These are phyloP conservation scores for Cerastis rubricosa DNA, from an alignment of 2,888 invertebrate genomes.

Conservation along the genomic window DNA sequence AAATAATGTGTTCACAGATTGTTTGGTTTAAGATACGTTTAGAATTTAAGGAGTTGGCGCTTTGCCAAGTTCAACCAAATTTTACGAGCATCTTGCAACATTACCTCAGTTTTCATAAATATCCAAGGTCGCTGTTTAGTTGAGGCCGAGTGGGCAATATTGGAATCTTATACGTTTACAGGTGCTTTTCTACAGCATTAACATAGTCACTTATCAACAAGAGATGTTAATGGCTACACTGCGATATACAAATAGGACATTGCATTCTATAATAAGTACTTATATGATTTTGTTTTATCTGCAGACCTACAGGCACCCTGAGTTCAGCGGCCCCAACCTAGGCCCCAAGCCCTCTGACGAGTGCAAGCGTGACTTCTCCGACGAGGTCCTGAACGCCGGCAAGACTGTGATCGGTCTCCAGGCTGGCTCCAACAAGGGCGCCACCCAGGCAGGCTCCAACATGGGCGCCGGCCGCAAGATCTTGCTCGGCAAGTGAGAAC, in stretches of 20 bases:
- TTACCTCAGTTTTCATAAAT: conserved; percentile 89
- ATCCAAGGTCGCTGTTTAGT: conserved; percentile 81
- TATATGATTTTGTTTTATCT: conserved; percentile 63
- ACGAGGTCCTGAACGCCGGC: conserved; percentile 97
- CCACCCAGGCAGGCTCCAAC: conserved; percentile 97
- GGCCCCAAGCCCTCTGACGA: conserved; percentile 99
- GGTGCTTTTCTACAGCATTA: conserved; percentile 26
- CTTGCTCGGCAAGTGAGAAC: conserved; percentile 95
- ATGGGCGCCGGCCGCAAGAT: conserved; percentile 97
- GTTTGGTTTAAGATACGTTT: conserved; percentile 82
- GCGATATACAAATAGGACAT: not conserved
- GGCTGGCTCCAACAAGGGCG: conserved; percentile 99
- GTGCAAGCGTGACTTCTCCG: conserved; percentile 98
- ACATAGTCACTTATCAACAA: not conserved
- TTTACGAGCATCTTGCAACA: conserved; percentile 87
- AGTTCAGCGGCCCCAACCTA: conserved; percentile 96
- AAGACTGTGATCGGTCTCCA: conserved; percentile 98
- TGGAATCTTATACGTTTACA: conserved; percentile 57
- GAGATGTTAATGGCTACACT: not conserved
- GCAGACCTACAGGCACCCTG: conserved; percentile 96
- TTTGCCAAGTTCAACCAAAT: conserved; percentile 83
- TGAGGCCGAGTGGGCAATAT: conserved; percentile 77
- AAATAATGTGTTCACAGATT: conserved; percentile 82
- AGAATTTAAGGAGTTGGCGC: conserved; percentile 82
- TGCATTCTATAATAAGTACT: not conserved